Conservation (phyloP, 2,113 vertebrate genomes). For the Gila orcuttii region DNA sequence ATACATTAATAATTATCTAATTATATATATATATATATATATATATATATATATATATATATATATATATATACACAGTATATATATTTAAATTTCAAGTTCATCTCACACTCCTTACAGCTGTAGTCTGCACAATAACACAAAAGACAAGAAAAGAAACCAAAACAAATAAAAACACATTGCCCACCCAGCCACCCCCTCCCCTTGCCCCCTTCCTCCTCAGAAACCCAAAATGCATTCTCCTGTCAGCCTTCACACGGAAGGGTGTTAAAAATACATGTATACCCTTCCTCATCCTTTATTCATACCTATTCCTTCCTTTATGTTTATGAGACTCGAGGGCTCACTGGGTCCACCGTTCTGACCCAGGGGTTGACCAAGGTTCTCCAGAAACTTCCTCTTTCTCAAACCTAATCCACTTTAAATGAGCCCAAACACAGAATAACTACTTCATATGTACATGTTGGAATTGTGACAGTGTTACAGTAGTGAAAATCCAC, state of each 20-base stretch:
- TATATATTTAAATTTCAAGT: background rate
- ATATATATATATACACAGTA: background rate
- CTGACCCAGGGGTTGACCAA: slow-evolving; percentile 68
- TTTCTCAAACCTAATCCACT: slow-evolving; percentile 71
- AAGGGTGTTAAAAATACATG: slow-evolving; percentile 82
- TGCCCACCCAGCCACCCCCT: slow-evolving; percentile 34
- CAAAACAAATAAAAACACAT: slow-evolving; percentile 55
- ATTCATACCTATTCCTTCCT: slow-evolving; percentile 77
- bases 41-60: too few species aligned
- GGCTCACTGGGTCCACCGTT: slow-evolving; percentile 63
- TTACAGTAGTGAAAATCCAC: background rate
- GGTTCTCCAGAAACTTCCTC: slow-evolving; percentile 72
- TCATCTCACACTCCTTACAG: background rate
- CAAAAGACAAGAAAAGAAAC: slow-evolving; percentile 22
- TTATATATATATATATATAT: too few species aligned
- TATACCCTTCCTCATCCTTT: slow-evolving; percentile 80
- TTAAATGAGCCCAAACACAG: slow-evolving; percentile 64
- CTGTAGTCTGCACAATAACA: slow-evolving; percentile 46
- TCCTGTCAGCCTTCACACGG: slow-evolving; percentile 77
- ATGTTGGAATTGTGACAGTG: slow-evolving; percentile 40
- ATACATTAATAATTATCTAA: too few species aligned
- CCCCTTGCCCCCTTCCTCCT: slow-evolving; percentile 47
- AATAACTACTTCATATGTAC: slow-evolving; percentile 53
- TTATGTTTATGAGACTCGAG: slow-evolving; percentile 79
- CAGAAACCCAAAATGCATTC: slow-evolving; percentile 52